These are phyloP conservation scores for Oophaga sylvatica DNA, from an alignment of 2,797 vertebrate species.

Conservation along the genomic window DNA sequence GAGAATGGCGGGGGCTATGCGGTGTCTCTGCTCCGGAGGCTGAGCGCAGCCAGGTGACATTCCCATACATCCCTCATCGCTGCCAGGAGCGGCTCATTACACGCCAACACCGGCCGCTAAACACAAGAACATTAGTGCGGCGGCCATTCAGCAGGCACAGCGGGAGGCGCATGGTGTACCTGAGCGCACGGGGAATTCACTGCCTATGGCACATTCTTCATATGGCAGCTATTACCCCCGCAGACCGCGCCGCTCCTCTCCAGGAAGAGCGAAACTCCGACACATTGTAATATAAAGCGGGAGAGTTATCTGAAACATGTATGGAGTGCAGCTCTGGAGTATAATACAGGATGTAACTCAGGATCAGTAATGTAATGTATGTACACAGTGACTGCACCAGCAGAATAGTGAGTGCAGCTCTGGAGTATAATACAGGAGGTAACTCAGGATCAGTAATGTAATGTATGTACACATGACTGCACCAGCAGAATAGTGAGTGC, in stretches of 20 bases:
- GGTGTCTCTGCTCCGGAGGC: neutral
- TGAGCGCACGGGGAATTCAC: neutral
- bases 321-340: too few species aligned
- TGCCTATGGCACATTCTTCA: neutral
- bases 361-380: too few species aligned
- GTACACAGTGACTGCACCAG: too few species aligned
- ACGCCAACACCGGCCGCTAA: neutral
- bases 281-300: too few species aligned
- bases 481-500: too few species aligned
- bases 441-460: too few species aligned
- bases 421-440: too few species aligned
- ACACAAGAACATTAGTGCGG: neutral
- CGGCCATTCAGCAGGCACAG: neutral
- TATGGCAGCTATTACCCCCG: neutral
- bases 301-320: too few species aligned
- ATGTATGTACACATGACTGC: too few species aligned
- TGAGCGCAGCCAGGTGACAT: neutral
- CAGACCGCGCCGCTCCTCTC: neutral
- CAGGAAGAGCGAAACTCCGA: too few species aligned
- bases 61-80: neutral
- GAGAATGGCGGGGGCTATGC: neutral
- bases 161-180: neutral
- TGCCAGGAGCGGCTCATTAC: slow-evolving; percentile 20
- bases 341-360: too few species aligned
- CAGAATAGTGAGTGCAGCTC: too few species aligned